Evolutionary conservation across 2,888 invertebrate genomes (phyloP), one percentile per base, ranked within the genome.

Genomic region (Galerucella pusilla): DNA sequence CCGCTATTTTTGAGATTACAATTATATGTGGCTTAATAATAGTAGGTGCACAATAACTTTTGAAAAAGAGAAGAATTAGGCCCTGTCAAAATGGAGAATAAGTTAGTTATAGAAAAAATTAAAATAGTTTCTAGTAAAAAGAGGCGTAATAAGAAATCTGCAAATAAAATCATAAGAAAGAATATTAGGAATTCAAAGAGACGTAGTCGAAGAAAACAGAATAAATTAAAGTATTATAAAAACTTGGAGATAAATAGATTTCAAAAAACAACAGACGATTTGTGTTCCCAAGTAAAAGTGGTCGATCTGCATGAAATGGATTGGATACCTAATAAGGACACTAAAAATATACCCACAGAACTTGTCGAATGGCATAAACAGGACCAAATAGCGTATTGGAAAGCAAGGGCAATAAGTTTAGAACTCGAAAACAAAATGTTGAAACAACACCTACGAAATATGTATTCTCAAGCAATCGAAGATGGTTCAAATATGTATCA

Each of bases 321-420:
- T 52, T 78, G 80, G 79, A 64, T 74, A 2, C 77, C 81, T 65
- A 72, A 78, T 52, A 72, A 78, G 54, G 74, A 68, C 35, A 67
- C 75, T 1, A 64, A 68, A 16, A 70, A 61, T 64, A 74, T 79
- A 63, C 80, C 81, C 14, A 11, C 75, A 82, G 86, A 86, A 76
- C 83, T 87, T 80, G 74, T 82, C 42, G 83, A 86, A n/a, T 88
- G 89, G 89, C 90, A 91, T 81, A 81, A 90, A 71, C 89, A 90
- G 81, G 90, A 92, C 79, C 89, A 91, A 85, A 79, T 91, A 10
- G 90, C 91, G 1, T 91, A 90, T 82, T 92, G 92, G 92, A 92
- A 91, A 83, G 89, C 91, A 0, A 88, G 88, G 78, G 91, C 91
- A 0, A 86, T 87, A 61, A 89, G 90, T 63, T 85, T 91, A 67